Evolutionary conservation across 2,113 vertebrate species (phyloP).

Genomic region (Mohoua ochrocephala): DNA sequence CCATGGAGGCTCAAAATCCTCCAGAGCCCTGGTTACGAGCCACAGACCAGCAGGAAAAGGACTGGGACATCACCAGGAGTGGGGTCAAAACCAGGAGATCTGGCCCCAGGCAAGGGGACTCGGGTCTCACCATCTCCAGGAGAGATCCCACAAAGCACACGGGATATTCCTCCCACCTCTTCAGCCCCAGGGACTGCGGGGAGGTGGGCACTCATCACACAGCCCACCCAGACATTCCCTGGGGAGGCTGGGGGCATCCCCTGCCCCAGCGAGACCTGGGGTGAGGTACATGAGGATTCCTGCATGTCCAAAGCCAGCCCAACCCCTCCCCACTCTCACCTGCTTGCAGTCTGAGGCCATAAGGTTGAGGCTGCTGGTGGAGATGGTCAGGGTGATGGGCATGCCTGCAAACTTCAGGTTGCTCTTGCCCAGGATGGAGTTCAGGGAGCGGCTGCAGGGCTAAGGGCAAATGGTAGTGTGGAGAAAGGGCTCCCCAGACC

Average conservation of each 20-base stretch:
- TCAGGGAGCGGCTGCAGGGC: constrained; percentile 87
- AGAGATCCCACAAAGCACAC: neutral
- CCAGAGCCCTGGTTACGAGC: neutral
- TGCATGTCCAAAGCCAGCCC: fast-evolving
- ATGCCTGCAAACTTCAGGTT: constrained; percentile 98
- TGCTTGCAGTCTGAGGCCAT: constrained; percentile 97
- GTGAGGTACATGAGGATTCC: neutral
- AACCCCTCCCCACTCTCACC: constrained; percentile 64
- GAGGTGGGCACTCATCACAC: neutral
- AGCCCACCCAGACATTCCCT: neutral
- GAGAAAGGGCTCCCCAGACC: neutral
- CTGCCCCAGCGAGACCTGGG: too few relatives aligned
- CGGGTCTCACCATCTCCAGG: neutral
- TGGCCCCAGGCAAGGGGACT: neutral
- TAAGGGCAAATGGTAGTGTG: constrained; percentile 24
- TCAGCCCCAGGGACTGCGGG: neutral
- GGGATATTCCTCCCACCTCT: neutral
- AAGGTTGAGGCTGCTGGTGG: constrained; percentile 98
- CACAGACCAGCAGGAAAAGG: neutral
- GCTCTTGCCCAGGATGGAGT: constrained; percentile 93
- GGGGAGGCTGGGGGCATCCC: neutral
- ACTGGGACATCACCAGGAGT: neutral
- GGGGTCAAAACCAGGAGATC: neutral
- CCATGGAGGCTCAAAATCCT: neutral
- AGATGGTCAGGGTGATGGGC: constrained; percentile 96